Conservation (phyloP, 2,797 vertebrate species). For the Iguana delicatissima region DNA sequence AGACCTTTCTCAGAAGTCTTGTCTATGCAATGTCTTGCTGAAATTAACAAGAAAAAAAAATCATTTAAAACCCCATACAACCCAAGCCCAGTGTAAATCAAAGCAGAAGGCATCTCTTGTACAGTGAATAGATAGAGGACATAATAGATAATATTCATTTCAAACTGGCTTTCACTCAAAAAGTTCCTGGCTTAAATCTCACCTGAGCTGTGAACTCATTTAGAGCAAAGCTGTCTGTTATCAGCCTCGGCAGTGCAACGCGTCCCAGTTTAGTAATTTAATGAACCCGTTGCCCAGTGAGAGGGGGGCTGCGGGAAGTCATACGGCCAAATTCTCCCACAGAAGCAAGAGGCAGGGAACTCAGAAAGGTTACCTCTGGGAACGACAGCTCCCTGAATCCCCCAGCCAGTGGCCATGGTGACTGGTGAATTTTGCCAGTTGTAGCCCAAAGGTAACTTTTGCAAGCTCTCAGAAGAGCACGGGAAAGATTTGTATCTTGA, state of each 20-base stretch:
- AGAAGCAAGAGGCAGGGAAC: background rate
- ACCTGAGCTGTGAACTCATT: background rate
- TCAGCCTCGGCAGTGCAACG: background rate
- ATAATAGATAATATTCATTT: background rate
- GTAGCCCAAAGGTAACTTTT: too few species aligned
- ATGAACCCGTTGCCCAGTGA: background rate
- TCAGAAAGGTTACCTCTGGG: background rate
- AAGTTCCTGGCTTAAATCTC: background rate
- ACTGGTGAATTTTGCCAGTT: too few species aligned
- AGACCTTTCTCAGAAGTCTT: background rate
- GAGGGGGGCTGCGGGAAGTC: too few species aligned
- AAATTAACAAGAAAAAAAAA: background rate
- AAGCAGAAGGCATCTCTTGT: background rate
- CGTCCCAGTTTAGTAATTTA: background rate
- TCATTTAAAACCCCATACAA: background rate
- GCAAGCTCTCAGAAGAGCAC: too few species aligned
- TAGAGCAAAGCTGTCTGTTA: background rate
- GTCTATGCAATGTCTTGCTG: background rate
- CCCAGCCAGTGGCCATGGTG: too few species aligned
- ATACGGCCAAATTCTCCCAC: background rate
- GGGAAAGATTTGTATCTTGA: background rate
- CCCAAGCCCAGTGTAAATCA: background rate
- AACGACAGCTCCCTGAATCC: too few species aligned
- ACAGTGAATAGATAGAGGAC: background rate
- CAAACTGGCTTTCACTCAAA: background rate